Percentiles rank a stretch among this genome's conserved stretches.
These are phyloP conservation scores for Mobula hypostoma DNA, from an alignment of 2,113 vertebrate species.

Conservation along the genomic window DNA sequence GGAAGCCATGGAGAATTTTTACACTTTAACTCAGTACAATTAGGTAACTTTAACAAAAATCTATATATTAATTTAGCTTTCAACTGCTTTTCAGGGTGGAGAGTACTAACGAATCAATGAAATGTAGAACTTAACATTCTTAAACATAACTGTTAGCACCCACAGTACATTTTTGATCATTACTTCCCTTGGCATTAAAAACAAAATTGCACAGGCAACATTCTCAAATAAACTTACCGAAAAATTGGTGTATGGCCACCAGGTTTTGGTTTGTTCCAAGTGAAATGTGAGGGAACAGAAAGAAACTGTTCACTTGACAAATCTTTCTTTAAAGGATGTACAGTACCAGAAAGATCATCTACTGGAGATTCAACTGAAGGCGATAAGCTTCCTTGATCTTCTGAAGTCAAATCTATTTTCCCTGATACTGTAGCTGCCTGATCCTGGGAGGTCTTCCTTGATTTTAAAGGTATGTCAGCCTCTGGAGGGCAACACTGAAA, in stretches of 20 bases:
- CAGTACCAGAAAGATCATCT: slow-evolving; percentile 69
- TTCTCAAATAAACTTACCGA: slow-evolving; percentile 64
- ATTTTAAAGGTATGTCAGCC: slow-evolving; percentile 91
- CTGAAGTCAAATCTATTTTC: slow-evolving; percentile 77
- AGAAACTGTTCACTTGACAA: slow-evolving; percentile 86
- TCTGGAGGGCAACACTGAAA: slow-evolving; percentile 87
- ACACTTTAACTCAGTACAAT: neutral
- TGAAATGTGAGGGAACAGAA: slow-evolving; percentile 92
- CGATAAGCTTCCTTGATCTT: slow-evolving; percentile 79
- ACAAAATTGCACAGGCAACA: neutral
- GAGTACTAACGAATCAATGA: too few species aligned
- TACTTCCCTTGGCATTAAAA: neutral
- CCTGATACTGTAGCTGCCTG: slow-evolving; percentile 71
- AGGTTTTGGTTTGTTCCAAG: slow-evolving; percentile 97
- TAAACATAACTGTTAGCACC: neutral
- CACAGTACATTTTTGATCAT: neutral
- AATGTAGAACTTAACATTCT: too few species aligned
- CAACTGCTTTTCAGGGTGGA: neutral
- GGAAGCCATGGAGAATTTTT: neutral
- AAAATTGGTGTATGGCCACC: slow-evolving; percentile 87
- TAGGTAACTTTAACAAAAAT: neutral
- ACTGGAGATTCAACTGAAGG: slow-evolving; percentile 75
- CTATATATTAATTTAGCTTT: neutral
- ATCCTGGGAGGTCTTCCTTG: slow-evolving; percentile 93
- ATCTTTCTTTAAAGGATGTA: slow-evolving; percentile 85